phyloP scores from a whole-genome alignment of 2,113 vertebrate species.

The Notarius quadriscutis region DNA sequence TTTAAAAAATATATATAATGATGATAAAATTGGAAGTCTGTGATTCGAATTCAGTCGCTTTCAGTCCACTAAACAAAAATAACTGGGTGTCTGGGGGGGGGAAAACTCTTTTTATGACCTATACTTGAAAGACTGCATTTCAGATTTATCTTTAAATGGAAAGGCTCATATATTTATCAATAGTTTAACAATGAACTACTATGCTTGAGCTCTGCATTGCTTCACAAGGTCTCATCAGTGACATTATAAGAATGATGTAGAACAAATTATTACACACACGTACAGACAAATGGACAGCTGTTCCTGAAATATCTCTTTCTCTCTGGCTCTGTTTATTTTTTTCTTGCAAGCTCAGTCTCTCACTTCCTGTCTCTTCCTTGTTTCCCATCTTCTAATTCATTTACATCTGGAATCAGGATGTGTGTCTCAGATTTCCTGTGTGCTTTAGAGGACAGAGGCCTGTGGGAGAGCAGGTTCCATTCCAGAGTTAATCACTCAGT shows the following conservation, averaged over 20 bases:
- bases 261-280: not conserved
- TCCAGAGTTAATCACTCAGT: conserved; percentile 15
- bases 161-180: too few species aligned
- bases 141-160: too few species aligned
- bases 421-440: conserved; percentile 35
- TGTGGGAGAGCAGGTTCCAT: conserved; percentile 21
- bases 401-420: conserved; percentile 33
- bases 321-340: not conserved
- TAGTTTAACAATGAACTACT: too few species aligned
- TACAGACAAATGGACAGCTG: not conserved
- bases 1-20: too few species aligned
- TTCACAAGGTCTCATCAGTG: too few species aligned
- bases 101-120: too few species aligned
- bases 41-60: too few species aligned
- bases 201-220: too few species aligned
- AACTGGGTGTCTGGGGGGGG: too few species aligned
- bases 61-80: too few species aligned
- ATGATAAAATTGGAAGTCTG: too few species aligned
- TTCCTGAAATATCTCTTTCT: not conserved
- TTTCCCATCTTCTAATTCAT: conserved; percentile 30
- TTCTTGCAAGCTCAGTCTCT: not conserved
- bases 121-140: too few species aligned
- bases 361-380: conserved; percentile 18
- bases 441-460: conserved; percentile 33
- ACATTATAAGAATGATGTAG: not conserved